Evolutionary conservation across 2,113 vertebrate genomes (phyloP).

Genomic region (Mungos mungo): DNA sequence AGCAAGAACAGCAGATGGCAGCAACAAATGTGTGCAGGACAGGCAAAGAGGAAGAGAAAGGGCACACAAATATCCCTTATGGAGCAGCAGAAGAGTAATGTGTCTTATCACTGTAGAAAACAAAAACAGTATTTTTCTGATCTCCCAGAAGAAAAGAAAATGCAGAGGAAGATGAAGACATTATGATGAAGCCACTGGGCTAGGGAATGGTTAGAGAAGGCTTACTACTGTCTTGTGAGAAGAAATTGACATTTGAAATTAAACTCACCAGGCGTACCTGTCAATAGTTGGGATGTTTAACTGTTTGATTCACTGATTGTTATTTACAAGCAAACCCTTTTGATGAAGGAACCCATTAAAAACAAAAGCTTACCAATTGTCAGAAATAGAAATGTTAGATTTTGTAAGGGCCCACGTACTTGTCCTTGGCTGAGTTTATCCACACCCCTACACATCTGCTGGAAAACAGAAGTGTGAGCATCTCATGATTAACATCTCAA

Average conservation of each 20-base stretch:
- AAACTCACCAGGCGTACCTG: not conserved
- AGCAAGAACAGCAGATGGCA: not conserved
- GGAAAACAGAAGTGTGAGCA: not conserved
- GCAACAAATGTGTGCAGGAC: not conserved
- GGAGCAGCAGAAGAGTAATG: rapidly evolving
- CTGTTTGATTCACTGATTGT: not conserved
- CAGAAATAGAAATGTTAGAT: not conserved
- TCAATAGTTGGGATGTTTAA: not conserved
- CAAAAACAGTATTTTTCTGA: not conserved
- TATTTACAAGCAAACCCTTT: conserved; percentile 1
- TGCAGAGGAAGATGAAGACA: not conserved
- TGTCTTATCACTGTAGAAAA: not conserved
- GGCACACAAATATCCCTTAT: not conserved
- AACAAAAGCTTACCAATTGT: not conserved
- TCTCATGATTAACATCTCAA: not conserved
- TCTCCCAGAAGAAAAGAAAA: not conserved
- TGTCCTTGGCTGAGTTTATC: not conserved
- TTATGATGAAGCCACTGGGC: not conserved
- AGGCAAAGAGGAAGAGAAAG: not conserved
- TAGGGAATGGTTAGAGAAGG: not conserved
- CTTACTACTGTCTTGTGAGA: not conserved
- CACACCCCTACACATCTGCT: not conserved
- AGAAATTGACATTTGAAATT: not conserved
- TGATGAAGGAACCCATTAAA: not conserved
- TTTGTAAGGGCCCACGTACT: not conserved